These are phyloP conservation scores for Drosophila chauvacae DNA, from an alignment of 1,140 invertebrate species.

Conservation along the genomic window DNA sequence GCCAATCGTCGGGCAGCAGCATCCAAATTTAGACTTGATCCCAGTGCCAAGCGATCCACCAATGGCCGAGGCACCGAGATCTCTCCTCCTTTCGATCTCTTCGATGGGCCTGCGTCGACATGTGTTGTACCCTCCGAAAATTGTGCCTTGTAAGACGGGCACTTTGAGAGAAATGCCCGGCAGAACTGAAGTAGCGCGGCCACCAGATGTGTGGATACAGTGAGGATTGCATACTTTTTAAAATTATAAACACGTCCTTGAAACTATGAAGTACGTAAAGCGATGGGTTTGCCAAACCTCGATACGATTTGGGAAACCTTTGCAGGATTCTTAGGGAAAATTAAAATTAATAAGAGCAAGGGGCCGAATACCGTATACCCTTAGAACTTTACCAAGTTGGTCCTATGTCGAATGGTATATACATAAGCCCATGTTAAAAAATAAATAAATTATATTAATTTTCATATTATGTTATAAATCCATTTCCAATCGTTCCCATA, in stretches of 20 bases:
- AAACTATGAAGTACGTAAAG: not conserved
- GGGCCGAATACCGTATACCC: no score
- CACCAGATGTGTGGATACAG: slow-evolving; percentile 6
- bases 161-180: not conserved
- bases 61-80: slow-evolving; percentile 8
- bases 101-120: slow-evolving; percentile 9
- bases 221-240: not conserved
- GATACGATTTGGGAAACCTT: no score
- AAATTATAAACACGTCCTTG: no score
- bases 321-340: no score
- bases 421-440: no score
- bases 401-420: no score
- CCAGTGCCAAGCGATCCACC: slow-evolving; percentile 21
- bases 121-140: slow-evolving; percentile 11
- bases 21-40: slow-evolving; percentile 67
- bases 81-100: slow-evolving; percentile 15
- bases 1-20: slow-evolving; percentile 55
- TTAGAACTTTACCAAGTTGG: not conserved
- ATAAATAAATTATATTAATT: no score
- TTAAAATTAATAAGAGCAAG: no score
- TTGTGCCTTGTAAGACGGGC: not conserved
- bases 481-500: no score
- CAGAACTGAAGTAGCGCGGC: not conserved
- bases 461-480: no score
- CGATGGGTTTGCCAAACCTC: no score